phyloP scores from a whole-genome alignment of 1,140 invertebrate species.

The Pogonus chalceus region DNA sequence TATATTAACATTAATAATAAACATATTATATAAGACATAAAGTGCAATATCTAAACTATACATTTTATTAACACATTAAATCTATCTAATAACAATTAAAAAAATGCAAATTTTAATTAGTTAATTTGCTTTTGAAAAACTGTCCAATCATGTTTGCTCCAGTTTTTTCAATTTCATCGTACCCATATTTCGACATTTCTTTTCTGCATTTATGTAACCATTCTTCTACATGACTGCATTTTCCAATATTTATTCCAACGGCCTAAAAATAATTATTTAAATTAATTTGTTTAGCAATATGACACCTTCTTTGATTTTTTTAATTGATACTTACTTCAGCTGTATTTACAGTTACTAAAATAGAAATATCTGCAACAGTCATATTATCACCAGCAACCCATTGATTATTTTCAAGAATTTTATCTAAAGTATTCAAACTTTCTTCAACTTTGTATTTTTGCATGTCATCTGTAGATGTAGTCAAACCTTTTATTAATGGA shows the following conservation, averaged over 20 bases:
- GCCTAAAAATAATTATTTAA: background rate
- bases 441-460: slow-evolving; percentile 25
- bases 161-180: slow-evolving; percentile 26
- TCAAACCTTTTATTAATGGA: background rate
- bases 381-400: slow-evolving; percentile 37
- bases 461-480: background rate
- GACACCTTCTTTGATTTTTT: background rate
- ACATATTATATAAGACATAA: no score
- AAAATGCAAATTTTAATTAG: no score
- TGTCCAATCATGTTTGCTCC: slow-evolving; percentile 27
- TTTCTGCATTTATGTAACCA: background rate
- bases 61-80: no score
- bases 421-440: slow-evolving; percentile 32
- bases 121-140: slow-evolving; percentile 30
- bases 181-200: background rate
- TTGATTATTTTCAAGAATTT: slow-evolving; percentile 28
- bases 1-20: no score
- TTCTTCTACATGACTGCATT: background rate
- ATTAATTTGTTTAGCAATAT: no score
- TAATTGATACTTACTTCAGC: background rate
- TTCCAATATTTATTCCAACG: background rate
- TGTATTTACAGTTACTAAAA: slow-evolving; percentile 17
- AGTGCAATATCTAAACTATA: no score
- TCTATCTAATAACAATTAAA: no score
- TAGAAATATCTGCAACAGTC: slow-evolving; percentile 41